These are phyloP conservation scores for Rhombomys opimus DNA, from an alignment of 2,113 vertebrate genomes.

Conservation along the genomic window DNA sequence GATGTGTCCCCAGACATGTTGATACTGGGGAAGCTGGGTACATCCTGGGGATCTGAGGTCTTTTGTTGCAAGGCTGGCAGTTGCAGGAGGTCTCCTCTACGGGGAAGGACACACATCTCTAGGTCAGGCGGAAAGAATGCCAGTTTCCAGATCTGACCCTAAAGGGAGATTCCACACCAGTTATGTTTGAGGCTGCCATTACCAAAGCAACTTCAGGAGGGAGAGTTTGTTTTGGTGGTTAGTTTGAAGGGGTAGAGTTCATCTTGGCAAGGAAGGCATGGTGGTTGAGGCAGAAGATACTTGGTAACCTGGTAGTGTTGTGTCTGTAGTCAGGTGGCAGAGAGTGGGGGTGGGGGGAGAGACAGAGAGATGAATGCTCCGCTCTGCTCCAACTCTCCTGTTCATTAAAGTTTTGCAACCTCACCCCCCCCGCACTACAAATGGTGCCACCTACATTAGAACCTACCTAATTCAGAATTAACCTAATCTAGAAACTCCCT, in stretches of 20 bases:
- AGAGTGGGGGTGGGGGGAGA: not conserved
- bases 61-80: not conserved
- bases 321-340: not conserved
- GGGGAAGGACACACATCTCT: not conserved
- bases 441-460: not conserved
- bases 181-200: not conserved
- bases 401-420: not conserved
- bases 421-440: no score
- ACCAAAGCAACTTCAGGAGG: not conserved
- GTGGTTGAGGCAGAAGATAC: not conserved
- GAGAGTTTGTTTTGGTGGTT: not conserved
- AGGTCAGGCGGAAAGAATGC: not conserved
- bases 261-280: not conserved
- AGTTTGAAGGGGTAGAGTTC: not conserved
- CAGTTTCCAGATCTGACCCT: not conserved
- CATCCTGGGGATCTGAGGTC: not conserved
- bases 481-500: not conserved
- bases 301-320: no score
- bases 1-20: not conserved
- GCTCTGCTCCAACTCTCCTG: not conserved
- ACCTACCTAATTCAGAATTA: not conserved
- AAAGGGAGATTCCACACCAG: not conserved
- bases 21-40: not conserved
- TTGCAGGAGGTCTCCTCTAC: not conserved
- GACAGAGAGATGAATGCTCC: no score